phyloP scores from a whole-genome alignment of 1,140 invertebrate genomes.

The Brachionus sp. region DNA sequence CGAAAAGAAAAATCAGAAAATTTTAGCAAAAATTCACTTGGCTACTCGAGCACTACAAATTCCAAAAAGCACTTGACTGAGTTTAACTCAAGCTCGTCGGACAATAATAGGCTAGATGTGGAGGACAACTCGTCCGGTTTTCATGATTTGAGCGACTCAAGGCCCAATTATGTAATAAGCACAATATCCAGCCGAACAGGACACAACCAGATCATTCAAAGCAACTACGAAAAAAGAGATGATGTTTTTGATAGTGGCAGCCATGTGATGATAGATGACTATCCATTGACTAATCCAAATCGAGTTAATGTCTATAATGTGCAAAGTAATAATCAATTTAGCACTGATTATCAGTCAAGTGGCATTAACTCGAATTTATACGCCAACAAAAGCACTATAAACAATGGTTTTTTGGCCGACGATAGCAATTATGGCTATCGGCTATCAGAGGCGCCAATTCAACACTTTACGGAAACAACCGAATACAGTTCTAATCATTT shows the following conservation, averaged over 20 bases:
- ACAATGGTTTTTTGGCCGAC: neutral
- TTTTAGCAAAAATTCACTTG: neutral
- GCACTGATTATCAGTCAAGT: neutral
- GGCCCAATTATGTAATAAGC: constrained; percentile 33
- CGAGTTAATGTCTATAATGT: constrained; percentile 10
- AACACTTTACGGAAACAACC: neutral
- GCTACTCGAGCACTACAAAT: constrained; percentile 17
- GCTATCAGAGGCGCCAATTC: neutral
- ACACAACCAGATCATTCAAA: neutral
- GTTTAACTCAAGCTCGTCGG: neutral
- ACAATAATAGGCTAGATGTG: neutral
- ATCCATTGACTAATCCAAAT: neutral
- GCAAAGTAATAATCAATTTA: neutral
- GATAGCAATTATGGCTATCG: neutral
- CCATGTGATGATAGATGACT: neutral
- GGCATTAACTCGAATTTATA: neutral
- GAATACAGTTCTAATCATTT: constrained; percentile 19
- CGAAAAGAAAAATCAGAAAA: neutral
- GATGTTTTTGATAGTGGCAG: neutral
- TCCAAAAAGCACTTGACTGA: constrained; percentile 9
- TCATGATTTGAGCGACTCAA: constrained; percentile 1
- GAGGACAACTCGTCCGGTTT: constrained; percentile 38
- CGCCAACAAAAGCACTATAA: neutral
- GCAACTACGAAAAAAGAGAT: neutral
- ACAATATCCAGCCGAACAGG: constrained; percentile 17